A percentile compares a stretch with the other conserved stretches of the same genome.
These are phyloP conservation scores for Engystomops pustulosus DNA, from an alignment of 2,113 vertebrate species.

Conservation along the genomic window DNA sequence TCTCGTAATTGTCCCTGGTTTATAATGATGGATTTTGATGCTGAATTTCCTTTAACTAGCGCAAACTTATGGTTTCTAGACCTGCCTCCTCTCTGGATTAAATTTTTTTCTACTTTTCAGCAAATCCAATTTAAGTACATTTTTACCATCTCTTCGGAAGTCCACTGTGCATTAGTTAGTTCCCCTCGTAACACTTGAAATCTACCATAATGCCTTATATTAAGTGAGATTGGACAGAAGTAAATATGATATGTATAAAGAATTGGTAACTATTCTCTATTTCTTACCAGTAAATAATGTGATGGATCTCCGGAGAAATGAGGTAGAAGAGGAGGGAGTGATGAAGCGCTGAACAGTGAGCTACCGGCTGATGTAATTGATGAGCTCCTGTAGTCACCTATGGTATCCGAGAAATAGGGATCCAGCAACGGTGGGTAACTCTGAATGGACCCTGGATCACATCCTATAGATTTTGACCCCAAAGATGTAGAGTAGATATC, in stretches of 20 bases:
- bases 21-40: too few relatives aligned
- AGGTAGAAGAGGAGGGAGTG: conserved; percentile 81
- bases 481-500: conserved; percentile 77
- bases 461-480: conserved; percentile 79
- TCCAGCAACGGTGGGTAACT: conserved; percentile 83
- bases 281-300: conserved; percentile 82
- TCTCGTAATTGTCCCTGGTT: too few relatives aligned
- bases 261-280: background rate
- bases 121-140: too few relatives aligned
- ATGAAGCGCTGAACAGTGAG: conserved; percentile 76
- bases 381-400: conserved; percentile 78
- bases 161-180: too few relatives aligned
- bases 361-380: conserved; percentile 71
- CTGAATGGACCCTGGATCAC: conserved; percentile 74
- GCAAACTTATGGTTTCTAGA: too few relatives aligned
- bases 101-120: too few relatives aligned
- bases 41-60: too few relatives aligned
- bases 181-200: too few relatives aligned
- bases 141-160: too few relatives aligned
- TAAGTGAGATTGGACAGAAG: background rate
- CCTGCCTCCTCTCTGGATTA: too few relatives aligned
- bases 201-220: too few relatives aligned
- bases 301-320: conserved; percentile 81
- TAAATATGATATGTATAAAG: background rate
- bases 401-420: conserved; percentile 80